These are phyloP conservation scores for Empis stercorea DNA, from an alignment of 2,888 invertebrate species.

Conservation along the genomic window DNA sequence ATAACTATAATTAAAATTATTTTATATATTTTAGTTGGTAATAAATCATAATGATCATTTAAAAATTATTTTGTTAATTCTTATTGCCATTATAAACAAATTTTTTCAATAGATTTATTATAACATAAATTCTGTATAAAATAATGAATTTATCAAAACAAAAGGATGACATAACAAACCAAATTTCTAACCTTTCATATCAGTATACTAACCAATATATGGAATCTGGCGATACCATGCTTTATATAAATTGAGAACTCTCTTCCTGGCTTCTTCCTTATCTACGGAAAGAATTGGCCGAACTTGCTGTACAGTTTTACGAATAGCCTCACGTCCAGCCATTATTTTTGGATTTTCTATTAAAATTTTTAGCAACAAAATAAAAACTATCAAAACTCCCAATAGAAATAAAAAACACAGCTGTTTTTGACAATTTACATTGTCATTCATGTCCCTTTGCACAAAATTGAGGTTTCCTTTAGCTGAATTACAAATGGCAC, in stretches of 20 bases:
- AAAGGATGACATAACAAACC: slow-evolving; percentile 22
- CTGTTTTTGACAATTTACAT: too few species aligned
- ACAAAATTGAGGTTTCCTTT: too few species aligned
- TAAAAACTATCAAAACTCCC: background rate
- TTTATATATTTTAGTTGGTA: too few species aligned
- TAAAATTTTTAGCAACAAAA: background rate
- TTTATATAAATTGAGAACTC: slow-evolving; percentile 80
- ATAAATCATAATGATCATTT: too few species aligned
- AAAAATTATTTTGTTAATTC: too few species aligned
- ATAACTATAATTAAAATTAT: slow-evolving; percentile 47
- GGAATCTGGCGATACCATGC: slow-evolving; percentile 91
- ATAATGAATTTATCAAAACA: slow-evolving; percentile 15
- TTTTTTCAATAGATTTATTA: too few species aligned
- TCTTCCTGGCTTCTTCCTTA: slow-evolving; percentile 60
- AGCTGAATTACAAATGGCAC: too few species aligned
- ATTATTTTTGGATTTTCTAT: slow-evolving; percentile 13
- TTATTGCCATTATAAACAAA: too few species aligned
- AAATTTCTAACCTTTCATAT: background rate
- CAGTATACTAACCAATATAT: slow-evolving; percentile 55
- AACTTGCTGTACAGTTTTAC: slow-evolving; percentile 49
- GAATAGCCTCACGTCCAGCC: slow-evolving; percentile 37
- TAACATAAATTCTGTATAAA: too few species aligned
- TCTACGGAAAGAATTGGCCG: slow-evolving; percentile 75
- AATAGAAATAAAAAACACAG: background rate
- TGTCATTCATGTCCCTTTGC: too few species aligned